Evolutionary conservation across 2,888 invertebrate species (phyloP), one percentile per base, ranked within the genome.

Genomic region (Elysia crispata): DNA sequence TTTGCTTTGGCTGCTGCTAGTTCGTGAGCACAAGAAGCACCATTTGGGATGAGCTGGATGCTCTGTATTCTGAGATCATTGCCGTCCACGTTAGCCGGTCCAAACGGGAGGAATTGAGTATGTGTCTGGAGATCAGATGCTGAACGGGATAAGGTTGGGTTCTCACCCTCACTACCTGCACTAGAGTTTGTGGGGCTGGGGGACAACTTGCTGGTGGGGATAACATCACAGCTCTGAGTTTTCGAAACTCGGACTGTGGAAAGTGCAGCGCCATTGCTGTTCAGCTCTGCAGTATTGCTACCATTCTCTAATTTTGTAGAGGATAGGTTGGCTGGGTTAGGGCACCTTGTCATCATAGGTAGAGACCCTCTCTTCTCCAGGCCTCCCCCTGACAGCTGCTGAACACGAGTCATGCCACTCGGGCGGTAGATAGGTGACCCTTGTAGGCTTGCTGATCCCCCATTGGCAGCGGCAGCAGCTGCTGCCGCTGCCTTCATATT

Each of bases 41-140:
- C 67, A 20, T 75, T 81, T 20, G 79, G 83, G 69, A 82, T 54
- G 49, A 83, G 81, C 54, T 83, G 82, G 69, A 85, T 83, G 54
- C 85, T 84, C 54, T 83, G 82, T 64, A 85, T 83, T 54, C 85
- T 84, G 62, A 85, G 83, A 18, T 84, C 80, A 75, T 82, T 85
- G 33, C 77, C 83, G 23, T 81, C 81, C 20, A 77, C n/a, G 13
- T 73, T 66, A 0, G 77, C 77, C 1, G 60, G 41, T 41, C 30
- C 30, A 70, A 41, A 33, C 31, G 64, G 57, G 8, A 60, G 23
- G n/a, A 20, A 20, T 15, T 60, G 60, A 8, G 20, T 20, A 11
- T 41, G 41, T 11, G 79, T 66, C 25, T 66, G 74, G 28, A 79
- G 66, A 31, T 79, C 74, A 54, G 66, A 74, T 30, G 77, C 60